Conservation (phyloP, 2,888 invertebrate species). For the Athetis lepigone region DNA sequence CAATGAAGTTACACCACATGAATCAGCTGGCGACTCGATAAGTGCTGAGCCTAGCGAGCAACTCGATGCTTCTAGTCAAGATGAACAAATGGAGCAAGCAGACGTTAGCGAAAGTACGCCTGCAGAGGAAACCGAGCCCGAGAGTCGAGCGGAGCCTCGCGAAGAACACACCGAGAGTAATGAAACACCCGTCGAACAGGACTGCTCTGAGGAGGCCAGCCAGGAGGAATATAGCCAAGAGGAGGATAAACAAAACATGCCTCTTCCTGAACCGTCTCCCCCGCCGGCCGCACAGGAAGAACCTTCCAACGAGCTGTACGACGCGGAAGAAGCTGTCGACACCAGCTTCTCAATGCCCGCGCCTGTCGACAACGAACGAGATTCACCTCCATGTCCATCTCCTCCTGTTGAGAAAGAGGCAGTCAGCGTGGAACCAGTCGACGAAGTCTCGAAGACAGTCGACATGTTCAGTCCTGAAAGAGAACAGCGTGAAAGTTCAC, state of each 20-base stretch:
- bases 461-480: slow-evolving; percentile 74
- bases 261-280: slow-evolving; percentile 24
- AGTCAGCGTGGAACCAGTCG: slow-evolving; percentile 14
- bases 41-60: slow-evolving; percentile 32
- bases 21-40: slow-evolving; percentile 28
- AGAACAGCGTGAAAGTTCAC: slow-evolving; percentile 48
- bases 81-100: slow-evolving; percentile 45
- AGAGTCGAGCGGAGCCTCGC: slow-evolving; percentile 31
- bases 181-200: slow-evolving; percentile 6
- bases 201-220: slow-evolving; percentile 35
- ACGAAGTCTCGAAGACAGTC: slow-evolving; percentile 51
- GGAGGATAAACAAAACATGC: slow-evolving; percentile 24
- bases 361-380: slow-evolving; percentile 18
- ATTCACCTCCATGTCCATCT: slow-evolving; percentile 24
- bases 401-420: slow-evolving; percentile 57
- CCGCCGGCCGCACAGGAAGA: slow-evolving; percentile 27
- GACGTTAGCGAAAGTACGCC: slow-evolving; percentile 20
- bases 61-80: slow-evolving; percentile 56
- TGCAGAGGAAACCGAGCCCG: slow-evolving; percentile 4
- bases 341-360: slow-evolving; percentile 74
- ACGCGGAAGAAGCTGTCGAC: slow-evolving; percentile 76
- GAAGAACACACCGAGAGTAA: slow-evolving; percentile 32
- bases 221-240: slow-evolving; percentile 36
- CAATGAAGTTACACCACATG: slow-evolving; percentile 18
- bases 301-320: slow-evolving; percentile 70